Evolutionary conservation across 2,797 vertebrate genomes (phyloP).

Genomic region (Chaetodon trifasciatus): DNA sequence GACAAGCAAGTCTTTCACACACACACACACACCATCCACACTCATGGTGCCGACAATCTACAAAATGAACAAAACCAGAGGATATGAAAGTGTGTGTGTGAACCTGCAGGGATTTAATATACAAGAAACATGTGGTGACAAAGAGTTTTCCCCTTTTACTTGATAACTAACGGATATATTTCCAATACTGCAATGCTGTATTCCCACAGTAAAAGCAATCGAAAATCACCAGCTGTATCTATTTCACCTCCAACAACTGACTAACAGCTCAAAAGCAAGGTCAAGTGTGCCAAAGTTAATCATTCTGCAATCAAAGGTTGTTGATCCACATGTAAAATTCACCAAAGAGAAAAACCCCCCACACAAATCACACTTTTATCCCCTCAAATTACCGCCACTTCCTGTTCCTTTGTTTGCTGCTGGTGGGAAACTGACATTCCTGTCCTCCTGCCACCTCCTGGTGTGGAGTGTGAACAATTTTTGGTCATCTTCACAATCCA

Average conservation of each 20-base stretch:
- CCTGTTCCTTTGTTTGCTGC: not conserved
- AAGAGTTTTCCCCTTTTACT: not conserved
- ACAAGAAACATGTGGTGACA: not conserved
- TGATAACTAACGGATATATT: rapidly evolving
- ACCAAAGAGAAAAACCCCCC: not conserved
- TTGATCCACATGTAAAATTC: not conserved
- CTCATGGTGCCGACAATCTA: not conserved
- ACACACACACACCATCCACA: not conserved
- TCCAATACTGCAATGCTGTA: slow-evolving; percentile 11
- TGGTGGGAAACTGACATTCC: not conserved
- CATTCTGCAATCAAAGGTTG: not conserved
- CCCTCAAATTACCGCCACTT: not conserved
- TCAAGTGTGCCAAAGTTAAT: not conserved
- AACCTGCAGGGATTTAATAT: not conserved
- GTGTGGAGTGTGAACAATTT: not conserved
- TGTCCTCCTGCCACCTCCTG: slow-evolving; percentile 1
- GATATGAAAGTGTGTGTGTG: not conserved
- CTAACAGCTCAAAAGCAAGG: not conserved
- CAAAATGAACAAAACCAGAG: not conserved
- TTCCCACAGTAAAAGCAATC: not conserved
- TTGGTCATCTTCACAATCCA: no score
- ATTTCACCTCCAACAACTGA: not conserved
- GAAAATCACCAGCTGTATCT: not conserved
- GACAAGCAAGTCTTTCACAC: rapidly evolving
- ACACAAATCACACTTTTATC: not conserved